These are phyloP conservation scores for Drosophila birchii DNA, from an alignment of 2,888 invertebrate species.

Conservation along the genomic window DNA sequence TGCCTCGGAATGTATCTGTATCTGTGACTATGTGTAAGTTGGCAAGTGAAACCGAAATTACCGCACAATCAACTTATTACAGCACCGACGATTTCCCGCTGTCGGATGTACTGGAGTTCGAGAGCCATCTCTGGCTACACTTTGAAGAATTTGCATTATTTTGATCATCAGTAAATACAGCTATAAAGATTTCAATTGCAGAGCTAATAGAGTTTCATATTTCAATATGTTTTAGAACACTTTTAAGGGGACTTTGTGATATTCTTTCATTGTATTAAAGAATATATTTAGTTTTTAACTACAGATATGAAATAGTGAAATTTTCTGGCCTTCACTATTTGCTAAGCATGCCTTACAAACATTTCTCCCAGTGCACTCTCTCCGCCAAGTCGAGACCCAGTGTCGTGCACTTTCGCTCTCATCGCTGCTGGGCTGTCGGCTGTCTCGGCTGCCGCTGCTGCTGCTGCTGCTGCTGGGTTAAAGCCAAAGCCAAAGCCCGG, in stretches of 20 bases:
- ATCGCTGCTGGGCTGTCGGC: constrained; percentile 50
- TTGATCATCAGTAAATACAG: too few relatives aligned
- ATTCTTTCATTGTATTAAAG: too few relatives aligned
- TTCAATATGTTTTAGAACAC: neutral
- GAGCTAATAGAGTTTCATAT: neutral
- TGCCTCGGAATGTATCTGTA: constrained; percentile 1
- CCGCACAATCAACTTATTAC: constrained; percentile 83
- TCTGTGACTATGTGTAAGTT: constrained; percentile 57
- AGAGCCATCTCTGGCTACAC: constrained; percentile 55
- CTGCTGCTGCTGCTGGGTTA: constrained; percentile 13
- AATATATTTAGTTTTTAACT: too few relatives aligned
- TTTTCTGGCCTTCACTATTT: too few relatives aligned
- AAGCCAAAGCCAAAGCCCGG: constrained; percentile 4
- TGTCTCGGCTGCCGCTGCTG: constrained; percentile 11
- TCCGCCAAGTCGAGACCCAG: constrained; percentile 36
- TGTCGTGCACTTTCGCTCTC: constrained; percentile 81
- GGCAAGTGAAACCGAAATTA: constrained; percentile 81
- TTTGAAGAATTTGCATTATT: neutral
- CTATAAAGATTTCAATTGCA: neutral
- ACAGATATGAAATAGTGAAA: too few relatives aligned
- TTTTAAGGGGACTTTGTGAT: neutral
- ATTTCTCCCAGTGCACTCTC: constrained; percentile 16
- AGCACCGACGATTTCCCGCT: constrained; percentile 75
- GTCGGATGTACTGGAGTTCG: constrained; percentile 65
- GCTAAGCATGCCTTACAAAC: neutral